Conservation (phyloP, 2,888 invertebrate genomes). For the Erebia aethiops region DNA sequence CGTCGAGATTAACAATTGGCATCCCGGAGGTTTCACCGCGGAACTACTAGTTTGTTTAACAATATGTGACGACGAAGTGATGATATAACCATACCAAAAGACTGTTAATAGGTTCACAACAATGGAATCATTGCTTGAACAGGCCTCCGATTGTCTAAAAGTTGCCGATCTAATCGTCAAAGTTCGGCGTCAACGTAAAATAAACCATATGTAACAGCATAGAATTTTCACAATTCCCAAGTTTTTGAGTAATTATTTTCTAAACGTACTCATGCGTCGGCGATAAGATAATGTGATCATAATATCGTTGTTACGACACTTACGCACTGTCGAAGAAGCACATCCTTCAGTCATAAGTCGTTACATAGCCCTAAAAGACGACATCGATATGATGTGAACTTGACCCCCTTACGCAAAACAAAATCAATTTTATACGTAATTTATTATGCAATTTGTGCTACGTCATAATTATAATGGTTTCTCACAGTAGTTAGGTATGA, state of each 20-base stretch:
- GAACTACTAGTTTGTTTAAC: background rate
- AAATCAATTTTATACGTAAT: conserved; percentile 58
- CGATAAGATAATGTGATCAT: background rate
- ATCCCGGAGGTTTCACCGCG: background rate
- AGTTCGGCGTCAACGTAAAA: too few relatives aligned
- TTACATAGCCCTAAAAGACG: conserved; percentile 20
- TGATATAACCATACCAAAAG: too few relatives aligned
- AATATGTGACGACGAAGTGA: too few relatives aligned
- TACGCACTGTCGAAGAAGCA: background rate
- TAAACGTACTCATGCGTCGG: too few relatives aligned
- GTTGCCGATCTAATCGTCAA: too few relatives aligned
- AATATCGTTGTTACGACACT: background rate
- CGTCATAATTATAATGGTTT: conserved; percentile 1
- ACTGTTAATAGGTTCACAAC: too few relatives aligned
- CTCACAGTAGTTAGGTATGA: background rate
- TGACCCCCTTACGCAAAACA: conserved; percentile 69
- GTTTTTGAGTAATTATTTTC: background rate
- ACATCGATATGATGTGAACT: conserved; percentile 56
- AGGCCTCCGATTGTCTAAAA: too few relatives aligned
- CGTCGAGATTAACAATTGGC: too few relatives aligned
- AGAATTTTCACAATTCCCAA: too few relatives aligned
- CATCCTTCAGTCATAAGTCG: conserved; percentile 6
- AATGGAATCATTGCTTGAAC: too few relatives aligned
- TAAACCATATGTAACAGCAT: too few relatives aligned
- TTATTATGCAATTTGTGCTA: conserved; percentile 60